Percentiles rank a stretch among this genome's conserved stretches.
Conservation (phyloP, 2,797 vertebrate genomes). For the Merluccius polli region DNA sequence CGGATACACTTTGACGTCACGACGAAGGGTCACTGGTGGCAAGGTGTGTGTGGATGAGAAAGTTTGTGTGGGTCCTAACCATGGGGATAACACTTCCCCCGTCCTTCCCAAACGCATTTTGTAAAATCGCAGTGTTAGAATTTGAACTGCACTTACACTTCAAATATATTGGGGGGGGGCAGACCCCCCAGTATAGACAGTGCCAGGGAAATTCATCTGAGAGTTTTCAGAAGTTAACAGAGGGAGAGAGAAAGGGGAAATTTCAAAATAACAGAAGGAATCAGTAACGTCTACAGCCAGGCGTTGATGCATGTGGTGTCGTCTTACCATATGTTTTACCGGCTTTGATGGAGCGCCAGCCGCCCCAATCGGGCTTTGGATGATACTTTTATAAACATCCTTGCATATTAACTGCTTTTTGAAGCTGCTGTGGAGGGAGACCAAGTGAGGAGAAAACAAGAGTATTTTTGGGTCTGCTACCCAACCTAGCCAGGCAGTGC, state of each 20-base stretch:
- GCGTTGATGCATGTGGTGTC: slow-evolving; percentile 55
- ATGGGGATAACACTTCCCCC: too few relatives aligned
- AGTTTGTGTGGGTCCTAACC: too few relatives aligned
- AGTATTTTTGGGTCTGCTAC: slow-evolving; percentile 14
- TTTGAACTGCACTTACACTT: too few relatives aligned
- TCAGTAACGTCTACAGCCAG: slow-evolving; percentile 35
- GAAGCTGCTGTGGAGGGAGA: slow-evolving; percentile 24
- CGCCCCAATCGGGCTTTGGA: slow-evolving; percentile 49
- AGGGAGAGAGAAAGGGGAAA: slow-evolving; percentile 18
- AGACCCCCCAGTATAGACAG: slow-evolving; percentile 10
- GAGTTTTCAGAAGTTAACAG: slow-evolving; percentile 34
- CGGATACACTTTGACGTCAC: too few relatives aligned
- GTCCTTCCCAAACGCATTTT: too few relatives aligned
- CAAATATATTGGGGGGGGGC: too few relatives aligned
- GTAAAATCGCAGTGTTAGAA: too few relatives aligned
- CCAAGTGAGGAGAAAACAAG: slow-evolving; percentile 19
- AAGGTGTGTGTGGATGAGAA: too few relatives aligned
- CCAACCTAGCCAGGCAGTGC: slow-evolving; percentile 7
- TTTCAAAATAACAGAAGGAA: slow-evolving; percentile 34
- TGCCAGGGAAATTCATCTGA: slow-evolving; percentile 37
- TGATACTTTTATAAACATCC: slow-evolving; percentile 54
- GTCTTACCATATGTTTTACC: slow-evolving; percentile 58
- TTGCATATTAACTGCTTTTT: slow-evolving; percentile 47
- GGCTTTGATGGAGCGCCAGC: slow-evolving; percentile 57
- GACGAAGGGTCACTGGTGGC: too few relatives aligned